Evolutionary conservation across 2,113 vertebrate genomes (phyloP), one percentile per base, ranked within the genome.

Genomic region (Sakesphorus luctuosus): DNA sequence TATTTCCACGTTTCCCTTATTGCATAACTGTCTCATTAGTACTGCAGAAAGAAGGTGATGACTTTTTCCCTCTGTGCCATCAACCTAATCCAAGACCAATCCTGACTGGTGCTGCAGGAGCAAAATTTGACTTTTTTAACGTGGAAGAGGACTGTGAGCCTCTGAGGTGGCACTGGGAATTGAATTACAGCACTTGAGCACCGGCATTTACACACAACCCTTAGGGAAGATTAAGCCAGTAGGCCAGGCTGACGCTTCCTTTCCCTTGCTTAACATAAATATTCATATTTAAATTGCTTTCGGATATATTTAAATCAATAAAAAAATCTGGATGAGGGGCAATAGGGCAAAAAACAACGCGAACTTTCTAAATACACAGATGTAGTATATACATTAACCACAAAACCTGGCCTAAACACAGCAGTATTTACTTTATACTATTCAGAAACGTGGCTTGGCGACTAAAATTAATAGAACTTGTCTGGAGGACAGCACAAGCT

Each of bases 11-110:
- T 78, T 96, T 67, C 76, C 50, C 71, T 74, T 83, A 72, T 24
- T 96, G 88, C 86, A 77, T 82, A 95, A 89, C 76, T 90, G 72
- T 89, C 91, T 94, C 79, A 88, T 94, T 92, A 95, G 81, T 84
- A 78, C 73, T 69, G 72, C 75, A 84, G 88, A 56, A 83, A 81
- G 49, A 40, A 44, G 86, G 62, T 65, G 75, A 90, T 75, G 79
- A 78, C 65, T 97, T 90, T 71, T 71, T 96, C 78, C 68, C 80
- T 94, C 87, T 74, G 67, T 74, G 68, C 68, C 91, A 93, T 59
- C 84, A 59, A 47, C 50, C 67, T 75, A 67, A 94, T 71, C 44
- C 49, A 38, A 36, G 50, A 74, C 78, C 72, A 74, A 76, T 17
- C 25, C 47, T 29, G 13, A 49, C 36, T 56, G 43, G 26, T 38